Percentiles rank a stretch among this genome's conserved stretches.
Evolutionary conservation across 2,888 invertebrate species (phyloP).

Genomic region (Limnephilus marmoratus): DNA sequence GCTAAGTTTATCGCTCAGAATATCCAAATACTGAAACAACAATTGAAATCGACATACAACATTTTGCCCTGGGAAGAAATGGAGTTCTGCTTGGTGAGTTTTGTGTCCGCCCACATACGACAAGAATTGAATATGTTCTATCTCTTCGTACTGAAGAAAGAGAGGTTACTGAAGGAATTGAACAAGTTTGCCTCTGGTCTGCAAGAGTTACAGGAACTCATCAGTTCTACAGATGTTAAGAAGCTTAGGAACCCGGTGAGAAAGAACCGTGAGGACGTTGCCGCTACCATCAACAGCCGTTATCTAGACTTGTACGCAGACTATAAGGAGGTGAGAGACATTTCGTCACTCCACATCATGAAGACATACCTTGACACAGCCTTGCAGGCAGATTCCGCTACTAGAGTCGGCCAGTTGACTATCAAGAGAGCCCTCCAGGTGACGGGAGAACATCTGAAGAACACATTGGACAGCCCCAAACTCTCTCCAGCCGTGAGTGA

Average conservation of each 20-base stretch:
- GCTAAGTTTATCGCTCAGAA: constrained; percentile 2
- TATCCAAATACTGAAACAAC: neutral
- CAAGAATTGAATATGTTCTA: too few species aligned
- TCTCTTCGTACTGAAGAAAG: neutral
- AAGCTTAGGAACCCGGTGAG: neutral
- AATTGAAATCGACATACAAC: neutral
- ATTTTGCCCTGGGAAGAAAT: constrained; percentile 20
- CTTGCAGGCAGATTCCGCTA: neutral
- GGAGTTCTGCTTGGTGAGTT: constrained; percentile 30
- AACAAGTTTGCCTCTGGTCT: neutral
- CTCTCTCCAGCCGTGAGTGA: neutral
- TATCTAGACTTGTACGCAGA: neutral
- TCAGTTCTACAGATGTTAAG: neutral
- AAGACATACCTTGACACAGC: neutral
- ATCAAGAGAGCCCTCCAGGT: too few species aligned
- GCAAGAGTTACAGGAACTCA: neutral
- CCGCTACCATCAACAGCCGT: neutral
- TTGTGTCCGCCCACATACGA: neutral
- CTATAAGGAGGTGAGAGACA: neutral
- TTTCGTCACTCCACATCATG: neutral
- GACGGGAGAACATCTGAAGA: too few species aligned
- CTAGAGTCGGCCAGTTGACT: neutral
- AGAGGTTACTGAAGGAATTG: neutral
- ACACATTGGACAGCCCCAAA: too few species aligned
- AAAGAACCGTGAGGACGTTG: neutral